Percentiles rank a stretch among this genome's conserved stretches.
Conservation (phyloP, 2,888 invertebrate species). For the Neoitamus cyanurus region DNA sequence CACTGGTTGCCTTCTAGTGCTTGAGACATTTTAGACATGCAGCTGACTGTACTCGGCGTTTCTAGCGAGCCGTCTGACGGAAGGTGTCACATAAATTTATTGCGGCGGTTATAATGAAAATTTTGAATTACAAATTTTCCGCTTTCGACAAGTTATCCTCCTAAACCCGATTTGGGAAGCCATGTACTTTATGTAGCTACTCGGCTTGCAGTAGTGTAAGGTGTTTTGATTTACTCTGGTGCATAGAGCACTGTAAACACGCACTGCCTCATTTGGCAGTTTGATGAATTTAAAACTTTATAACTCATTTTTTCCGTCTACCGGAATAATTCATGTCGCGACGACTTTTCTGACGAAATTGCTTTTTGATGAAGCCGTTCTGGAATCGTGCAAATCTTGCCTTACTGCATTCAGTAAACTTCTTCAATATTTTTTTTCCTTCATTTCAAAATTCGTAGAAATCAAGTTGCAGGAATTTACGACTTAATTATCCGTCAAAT, state of each 20-base stretch:
- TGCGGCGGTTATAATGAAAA: conserved; percentile 49
- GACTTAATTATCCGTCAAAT: conserved; percentile 5
- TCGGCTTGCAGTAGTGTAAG: background rate
- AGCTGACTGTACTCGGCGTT: background rate
- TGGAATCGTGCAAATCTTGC: background rate
- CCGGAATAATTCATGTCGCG: background rate
- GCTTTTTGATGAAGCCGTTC: conserved; percentile 18
- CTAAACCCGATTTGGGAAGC: background rate
- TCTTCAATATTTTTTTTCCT: background rate
- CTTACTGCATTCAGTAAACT: background rate
- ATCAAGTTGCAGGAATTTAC: conserved; percentile 1
- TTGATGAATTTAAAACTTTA: background rate
- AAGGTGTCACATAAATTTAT: conserved; percentile 50
- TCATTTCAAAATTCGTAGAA: background rate
- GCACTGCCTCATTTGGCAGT: background rate
- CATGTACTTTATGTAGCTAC: background rate
- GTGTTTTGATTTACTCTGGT: background rate
- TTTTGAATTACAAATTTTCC: conserved; percentile 51
- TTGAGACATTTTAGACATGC: background rate
- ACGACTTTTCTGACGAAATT: background rate
- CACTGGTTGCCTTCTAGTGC: background rate
- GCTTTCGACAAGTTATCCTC: conserved; percentile 17
- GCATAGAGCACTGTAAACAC: too few relatives aligned
- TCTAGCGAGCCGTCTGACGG: conserved; percentile 36
- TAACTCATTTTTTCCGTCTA: background rate